A percentile compares a stretch with the other conserved stretches of the same genome.
Conservation (phyloP, 2,888 invertebrate species). For the Macrosoma leucophasiata region DNA sequence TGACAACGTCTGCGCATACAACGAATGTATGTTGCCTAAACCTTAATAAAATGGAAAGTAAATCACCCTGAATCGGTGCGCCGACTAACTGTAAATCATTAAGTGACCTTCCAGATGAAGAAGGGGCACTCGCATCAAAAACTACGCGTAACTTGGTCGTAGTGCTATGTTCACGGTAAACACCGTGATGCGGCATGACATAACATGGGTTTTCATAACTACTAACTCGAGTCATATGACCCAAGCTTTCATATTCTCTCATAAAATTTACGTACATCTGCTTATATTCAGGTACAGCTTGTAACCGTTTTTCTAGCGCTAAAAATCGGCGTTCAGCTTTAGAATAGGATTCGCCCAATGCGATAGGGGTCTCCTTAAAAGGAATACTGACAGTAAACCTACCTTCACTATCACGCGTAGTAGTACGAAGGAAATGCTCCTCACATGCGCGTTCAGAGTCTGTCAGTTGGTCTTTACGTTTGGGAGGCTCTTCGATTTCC, state of each 20-base stretch:
- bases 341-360: slow-evolving; percentile 8
- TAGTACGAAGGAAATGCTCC: slow-evolving; percentile 2
- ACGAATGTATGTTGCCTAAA: slow-evolving; percentile 4
- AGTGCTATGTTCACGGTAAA: slow-evolving; percentile 10
- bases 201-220: slow-evolving; percentile 5
- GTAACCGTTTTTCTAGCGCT: slow-evolving; percentile 9
- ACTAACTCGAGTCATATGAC: slow-evolving; percentile 10
- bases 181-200: slow-evolving; percentile 10
- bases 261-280: slow-evolving; percentile 10
- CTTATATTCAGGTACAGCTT: slow-evolving; percentile 6
- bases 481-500: slow-evolving; percentile 21
- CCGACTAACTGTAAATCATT: slow-evolving; percentile 10
- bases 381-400: slow-evolving; percentile 9
- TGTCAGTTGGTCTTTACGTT: not conserved
- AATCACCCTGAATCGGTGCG: slow-evolving; percentile 3
- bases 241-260: slow-evolving; percentile 10
- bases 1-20: slow-evolving; percentile 12
- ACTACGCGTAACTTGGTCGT: slow-evolving; percentile 9
- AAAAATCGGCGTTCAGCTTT: slow-evolving; percentile 7
- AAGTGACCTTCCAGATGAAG: slow-evolving; percentile 4
- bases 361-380: slow-evolving; percentile 1
- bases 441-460: slow-evolving; percentile 6
- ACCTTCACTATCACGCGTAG: slow-evolving; percentile 8
- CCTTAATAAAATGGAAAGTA: slow-evolving; percentile 4
- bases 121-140: slow-evolving; percentile 7